Evolutionary conservation across 1,140 invertebrate species (phyloP).

Genomic region (Portunus trituberculatus): DNA sequence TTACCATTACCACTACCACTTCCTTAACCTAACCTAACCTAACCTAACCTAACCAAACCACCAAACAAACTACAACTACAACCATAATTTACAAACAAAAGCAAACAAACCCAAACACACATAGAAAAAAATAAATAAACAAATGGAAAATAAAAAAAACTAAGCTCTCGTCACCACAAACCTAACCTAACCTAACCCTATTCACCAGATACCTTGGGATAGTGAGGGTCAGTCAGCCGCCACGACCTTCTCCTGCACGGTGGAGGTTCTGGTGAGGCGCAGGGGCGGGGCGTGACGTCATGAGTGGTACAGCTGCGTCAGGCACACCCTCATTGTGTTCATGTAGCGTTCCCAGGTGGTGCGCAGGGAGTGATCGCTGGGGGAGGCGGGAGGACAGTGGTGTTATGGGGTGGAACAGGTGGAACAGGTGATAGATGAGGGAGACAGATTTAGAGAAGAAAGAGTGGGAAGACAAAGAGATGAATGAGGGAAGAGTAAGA

Average conservation of each 20-base stretch:
- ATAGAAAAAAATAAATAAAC: no score
- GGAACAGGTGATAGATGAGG: neutral
- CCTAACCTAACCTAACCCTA: no score
- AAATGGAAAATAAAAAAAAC: no score
- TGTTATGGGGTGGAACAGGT: neutral
- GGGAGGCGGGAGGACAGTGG: neutral
- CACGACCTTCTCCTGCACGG: slow-evolving; percentile 64
- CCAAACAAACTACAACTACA: no score
- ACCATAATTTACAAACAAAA: no score
- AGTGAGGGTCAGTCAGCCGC: slow-evolving; percentile 60
- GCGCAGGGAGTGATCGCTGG: slow-evolving; percentile 51
- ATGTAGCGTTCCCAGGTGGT: slow-evolving; percentile 64
- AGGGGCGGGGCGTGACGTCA: slow-evolving; percentile 70
- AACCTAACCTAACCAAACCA: no score
- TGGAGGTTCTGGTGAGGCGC: slow-evolving; percentile 62
- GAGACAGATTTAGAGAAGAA: neutral
- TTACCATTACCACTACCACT: no score
- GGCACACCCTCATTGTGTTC: slow-evolving; percentile 68
- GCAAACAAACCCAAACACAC: no score
- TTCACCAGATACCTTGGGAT: neutral
- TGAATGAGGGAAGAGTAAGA: no score
- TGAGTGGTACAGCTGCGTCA: slow-evolving; percentile 65
- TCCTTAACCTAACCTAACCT: no score
- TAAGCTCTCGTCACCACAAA: no score
- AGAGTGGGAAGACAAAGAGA: no score